Evolutionary conservation across 1,140 invertebrate genomes (phyloP).

Genomic region (Pemphigus obesinymphae): DNA sequence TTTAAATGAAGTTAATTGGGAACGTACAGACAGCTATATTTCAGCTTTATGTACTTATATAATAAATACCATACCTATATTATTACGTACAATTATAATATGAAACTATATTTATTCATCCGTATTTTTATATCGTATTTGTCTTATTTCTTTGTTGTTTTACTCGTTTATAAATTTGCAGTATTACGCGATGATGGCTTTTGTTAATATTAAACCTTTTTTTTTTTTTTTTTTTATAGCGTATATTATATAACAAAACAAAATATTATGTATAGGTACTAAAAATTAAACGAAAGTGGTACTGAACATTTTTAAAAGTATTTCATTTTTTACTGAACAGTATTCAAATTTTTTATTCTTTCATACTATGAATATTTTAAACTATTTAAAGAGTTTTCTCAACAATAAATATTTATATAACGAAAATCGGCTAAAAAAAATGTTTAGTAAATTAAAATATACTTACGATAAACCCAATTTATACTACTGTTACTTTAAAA

Average conservation of each 20-base stretch:
- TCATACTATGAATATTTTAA: not conserved
- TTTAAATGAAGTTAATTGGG: too few species aligned
- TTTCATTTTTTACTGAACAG: not conserved
- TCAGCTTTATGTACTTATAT: not conserved
- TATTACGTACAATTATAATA: not conserved
- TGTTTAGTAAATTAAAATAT: too few species aligned
- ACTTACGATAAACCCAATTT: too few species aligned
- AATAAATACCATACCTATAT: too few species aligned
- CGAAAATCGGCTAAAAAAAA: too few species aligned
- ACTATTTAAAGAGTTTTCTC: not conserved
- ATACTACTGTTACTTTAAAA: too few species aligned
- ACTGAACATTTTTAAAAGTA: not conserved
- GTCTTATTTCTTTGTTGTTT: not conserved
- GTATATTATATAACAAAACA: not conserved
- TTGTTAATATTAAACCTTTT: not conserved
- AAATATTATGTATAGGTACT: not conserved
- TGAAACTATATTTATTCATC: not conserved
- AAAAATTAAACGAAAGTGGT: not conserved
- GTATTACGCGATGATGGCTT: not conserved
- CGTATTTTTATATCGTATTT: not conserved
- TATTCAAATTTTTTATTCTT: not conserved
- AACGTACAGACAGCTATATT: not conserved
- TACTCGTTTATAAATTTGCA: not conserved
- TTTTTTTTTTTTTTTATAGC: not conserved
- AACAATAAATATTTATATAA: not conserved